A percentile compares a stretch with the other conserved stretches of the same genome.
These are phyloP conservation scores for Paracentrotus lividus DNA, from an alignment of 53 echinoderm and acorn worm species.

Conservation along the genomic window DNA sequence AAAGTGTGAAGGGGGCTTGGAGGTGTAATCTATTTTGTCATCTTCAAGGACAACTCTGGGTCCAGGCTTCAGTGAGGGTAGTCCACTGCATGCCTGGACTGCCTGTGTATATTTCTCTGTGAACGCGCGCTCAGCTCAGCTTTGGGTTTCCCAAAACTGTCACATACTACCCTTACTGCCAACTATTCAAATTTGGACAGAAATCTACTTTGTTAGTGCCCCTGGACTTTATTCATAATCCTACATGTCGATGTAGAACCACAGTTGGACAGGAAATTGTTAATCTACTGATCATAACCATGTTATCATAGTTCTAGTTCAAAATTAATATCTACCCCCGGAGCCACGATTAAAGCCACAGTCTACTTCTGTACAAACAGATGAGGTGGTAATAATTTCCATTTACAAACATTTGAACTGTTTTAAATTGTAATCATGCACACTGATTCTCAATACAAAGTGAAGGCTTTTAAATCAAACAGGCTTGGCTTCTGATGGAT, in stretches of 20 bases:
- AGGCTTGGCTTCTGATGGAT: neutral
- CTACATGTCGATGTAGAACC: neutral
- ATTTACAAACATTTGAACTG: conserved; percentile 29
- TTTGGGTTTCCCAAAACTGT: no score
- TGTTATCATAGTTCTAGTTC: neutral
- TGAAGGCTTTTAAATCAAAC: neutral
- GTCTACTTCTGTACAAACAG: neutral
- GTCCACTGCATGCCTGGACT: no score
- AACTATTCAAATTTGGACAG: neutral
- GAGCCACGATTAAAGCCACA: neutral
- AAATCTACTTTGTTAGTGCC: neutral
- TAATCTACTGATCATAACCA: neutral
- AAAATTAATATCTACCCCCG: neutral
- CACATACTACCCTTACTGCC: neutral
- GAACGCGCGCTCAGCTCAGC: no score
- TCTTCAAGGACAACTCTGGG: no score
- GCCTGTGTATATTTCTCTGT: no score
- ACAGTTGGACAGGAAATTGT: conserved; percentile 11
- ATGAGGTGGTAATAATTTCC: neutral
- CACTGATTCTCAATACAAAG: neutral
- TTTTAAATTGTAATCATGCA: neutral
- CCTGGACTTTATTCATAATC: neutral
- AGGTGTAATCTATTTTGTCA: no score
- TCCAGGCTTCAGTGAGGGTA: no score
- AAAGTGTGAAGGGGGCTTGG: no score